A percentile compares a stretch with the other conserved stretches of the same genome.
Evolutionary conservation across 2,113 vertebrate genomes (phyloP).

Genomic region (Leucopsar rothschildi): DNA sequence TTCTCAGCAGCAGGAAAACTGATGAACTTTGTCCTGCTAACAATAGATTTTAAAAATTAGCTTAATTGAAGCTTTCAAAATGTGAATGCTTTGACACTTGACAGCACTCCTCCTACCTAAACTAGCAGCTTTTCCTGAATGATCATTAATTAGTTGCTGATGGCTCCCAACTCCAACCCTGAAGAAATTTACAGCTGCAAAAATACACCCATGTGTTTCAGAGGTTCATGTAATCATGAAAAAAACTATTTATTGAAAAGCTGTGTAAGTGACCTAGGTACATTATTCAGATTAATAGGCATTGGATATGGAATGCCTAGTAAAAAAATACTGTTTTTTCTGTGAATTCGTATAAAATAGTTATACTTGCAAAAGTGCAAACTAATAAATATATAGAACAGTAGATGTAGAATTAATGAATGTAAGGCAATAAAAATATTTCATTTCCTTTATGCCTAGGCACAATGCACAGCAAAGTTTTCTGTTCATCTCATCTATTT

Average conservation of each 20-base stretch:
- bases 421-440: neutral
- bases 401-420: neutral
- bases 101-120: constrained; percentile 7
- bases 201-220: neutral
- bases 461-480: neutral
- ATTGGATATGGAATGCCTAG: neutral
- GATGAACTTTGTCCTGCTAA: neutral
- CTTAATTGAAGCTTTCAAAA: constrained; percentile 54
- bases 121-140: neutral
- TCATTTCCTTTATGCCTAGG: neutral
- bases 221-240: neutral
- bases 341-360: neutral
- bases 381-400: neutral
- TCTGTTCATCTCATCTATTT: neutral
- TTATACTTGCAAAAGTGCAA: neutral
- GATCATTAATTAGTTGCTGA: neutral
- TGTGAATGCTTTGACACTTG: constrained; percentile 30
- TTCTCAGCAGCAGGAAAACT: neutral
- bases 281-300: neutral
- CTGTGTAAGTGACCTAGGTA: neutral
- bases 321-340: neutral
- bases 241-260: neutral
- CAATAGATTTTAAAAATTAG: constrained; percentile 32
- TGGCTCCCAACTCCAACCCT: neutral
- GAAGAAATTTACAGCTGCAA: neutral